These are phyloP conservation scores for Aphis craccivora DNA, from an alignment of 1,140 invertebrate genomes.

Conservation along the genomic window DNA sequence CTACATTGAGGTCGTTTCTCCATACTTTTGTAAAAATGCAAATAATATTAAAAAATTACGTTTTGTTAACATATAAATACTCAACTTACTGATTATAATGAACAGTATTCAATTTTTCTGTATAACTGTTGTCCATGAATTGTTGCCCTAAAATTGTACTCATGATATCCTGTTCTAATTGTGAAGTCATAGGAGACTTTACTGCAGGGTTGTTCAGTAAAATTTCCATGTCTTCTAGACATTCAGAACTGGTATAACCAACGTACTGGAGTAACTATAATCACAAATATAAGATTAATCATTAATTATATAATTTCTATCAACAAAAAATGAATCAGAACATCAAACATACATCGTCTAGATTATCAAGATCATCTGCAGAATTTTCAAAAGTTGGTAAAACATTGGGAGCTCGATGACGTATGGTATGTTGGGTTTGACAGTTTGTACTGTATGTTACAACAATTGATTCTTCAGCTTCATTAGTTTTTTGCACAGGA, in stretches of 20 bases:
- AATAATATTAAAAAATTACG: background rate
- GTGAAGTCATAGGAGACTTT: slow-evolving; percentile 72
- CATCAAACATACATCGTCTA: slow-evolving; percentile 79
- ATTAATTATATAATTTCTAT: slow-evolving; percentile 29
- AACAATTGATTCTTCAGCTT: slow-evolving; percentile 59
- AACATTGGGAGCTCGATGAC: slow-evolving; percentile 75
- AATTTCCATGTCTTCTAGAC: slow-evolving; percentile 74
- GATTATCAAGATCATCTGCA: slow-evolving; percentile 88
- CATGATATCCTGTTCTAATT: slow-evolving; percentile 83
- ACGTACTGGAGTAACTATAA: slow-evolving; percentile 85
- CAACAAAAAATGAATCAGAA: background rate
- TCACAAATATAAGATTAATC: slow-evolving; percentile 57
- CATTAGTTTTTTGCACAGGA: background rate
- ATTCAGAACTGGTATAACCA: slow-evolving; percentile 91
- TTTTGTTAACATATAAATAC: background rate
- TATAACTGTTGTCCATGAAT: slow-evolving; percentile 77
- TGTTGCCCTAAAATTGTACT: slow-evolving; percentile 82
- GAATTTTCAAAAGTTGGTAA: slow-evolving; percentile 83
- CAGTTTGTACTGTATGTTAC: slow-evolving; percentile 58
- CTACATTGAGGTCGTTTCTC: slow-evolving; percentile 53
- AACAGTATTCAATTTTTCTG: slow-evolving; percentile 62
- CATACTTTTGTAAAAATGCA: slow-evolving; percentile 15
- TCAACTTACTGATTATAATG: slow-evolving; percentile 24
- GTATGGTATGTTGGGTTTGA: slow-evolving; percentile 72
- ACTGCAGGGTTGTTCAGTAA: slow-evolving; percentile 75